Evolutionary conservation across 2,888 invertebrate species (phyloP), one percentile per base, ranked within the genome.

Genomic region (Trachelus troglodyta): DNA sequence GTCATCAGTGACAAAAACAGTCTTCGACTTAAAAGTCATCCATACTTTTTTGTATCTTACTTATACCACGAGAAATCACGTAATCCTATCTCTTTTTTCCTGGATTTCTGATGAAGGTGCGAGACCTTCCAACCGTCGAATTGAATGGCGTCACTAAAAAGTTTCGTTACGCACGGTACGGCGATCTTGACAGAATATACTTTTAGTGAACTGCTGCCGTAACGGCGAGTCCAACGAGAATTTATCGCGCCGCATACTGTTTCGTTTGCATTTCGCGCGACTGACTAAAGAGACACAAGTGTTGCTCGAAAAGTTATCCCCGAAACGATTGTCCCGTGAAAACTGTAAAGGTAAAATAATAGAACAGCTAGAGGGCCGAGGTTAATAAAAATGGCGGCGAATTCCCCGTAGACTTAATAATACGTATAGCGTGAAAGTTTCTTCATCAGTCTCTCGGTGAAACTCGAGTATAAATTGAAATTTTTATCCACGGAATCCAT

Each of bases 401-500:
- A 23, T 23, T 56, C 56, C 56, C 23, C 23, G 56, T 23, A 23
- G 56, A 56, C 56, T 56, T 9, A 56, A 23, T 56, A 56, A 23
- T 40, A 40, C 4, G 40, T 35, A 35, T 23, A 56, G 9, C 23
- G 9, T 56, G 23, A 56, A 87, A 87, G 87, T 87, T 87, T 87
- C 87, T 87, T 87, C 87, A 86, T 87, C 86, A 87, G 85, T 87
- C 87, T 85, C 84, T 79, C 9, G 23, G 56, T 82, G 81, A 81
- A 85, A 56, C 87, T 86, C 82, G 82, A 85, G 86, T 86, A 87
- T 85, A 87, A 87, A 87, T 87, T 87, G 87, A 87, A 87, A 87
- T 87, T 87, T 87, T 87, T 87, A 87, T 87, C 87, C 87, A 84
- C 80, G 76, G 81, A 83, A 81, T 83, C 77, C 84, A 76, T 76